Evolutionary conservation across 2,113 vertebrate genomes (phyloP).

Genomic region (Pitta sordida): DNA sequence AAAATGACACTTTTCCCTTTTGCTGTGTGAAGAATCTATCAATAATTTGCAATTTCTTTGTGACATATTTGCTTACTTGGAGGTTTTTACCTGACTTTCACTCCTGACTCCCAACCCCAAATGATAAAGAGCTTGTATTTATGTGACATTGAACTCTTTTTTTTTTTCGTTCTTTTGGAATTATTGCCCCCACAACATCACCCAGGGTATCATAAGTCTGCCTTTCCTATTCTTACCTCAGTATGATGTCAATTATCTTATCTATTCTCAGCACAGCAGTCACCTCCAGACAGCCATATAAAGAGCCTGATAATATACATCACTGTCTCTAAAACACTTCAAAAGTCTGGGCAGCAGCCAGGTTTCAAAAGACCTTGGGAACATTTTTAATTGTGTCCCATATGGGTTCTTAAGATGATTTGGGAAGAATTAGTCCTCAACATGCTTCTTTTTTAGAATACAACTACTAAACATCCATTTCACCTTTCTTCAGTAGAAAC

Average conservation of each 20-base stretch:
- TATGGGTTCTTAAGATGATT: background rate
- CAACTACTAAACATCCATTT: background rate
- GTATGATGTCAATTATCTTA: slow-evolving; percentile 42
- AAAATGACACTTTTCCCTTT: background rate
- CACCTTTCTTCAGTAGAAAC: background rate
- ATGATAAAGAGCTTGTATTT: background rate
- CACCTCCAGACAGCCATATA: background rate
- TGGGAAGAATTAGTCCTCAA: background rate
- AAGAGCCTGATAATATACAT: background rate
- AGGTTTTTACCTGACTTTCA: background rate
- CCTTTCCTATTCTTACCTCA: slow-evolving; percentile 35
- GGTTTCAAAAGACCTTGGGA: background rate
- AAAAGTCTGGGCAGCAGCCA: slow-evolving; percentile 1
- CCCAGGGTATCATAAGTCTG: background rate
- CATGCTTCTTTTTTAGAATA: background rate
- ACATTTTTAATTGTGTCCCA: background rate
- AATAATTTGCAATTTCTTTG: background rate
- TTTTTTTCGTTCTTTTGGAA: background rate
- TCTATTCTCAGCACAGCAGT: slow-evolving; percentile 11
- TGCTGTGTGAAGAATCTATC: no score
- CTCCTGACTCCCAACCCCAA: background rate
- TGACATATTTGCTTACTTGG: background rate
- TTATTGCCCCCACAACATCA: background rate
- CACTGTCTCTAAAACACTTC: background rate
- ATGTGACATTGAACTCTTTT: background rate